phyloP scores from a whole-genome alignment of 2,888 invertebrate species.

The Sesamia inferens region DNA sequence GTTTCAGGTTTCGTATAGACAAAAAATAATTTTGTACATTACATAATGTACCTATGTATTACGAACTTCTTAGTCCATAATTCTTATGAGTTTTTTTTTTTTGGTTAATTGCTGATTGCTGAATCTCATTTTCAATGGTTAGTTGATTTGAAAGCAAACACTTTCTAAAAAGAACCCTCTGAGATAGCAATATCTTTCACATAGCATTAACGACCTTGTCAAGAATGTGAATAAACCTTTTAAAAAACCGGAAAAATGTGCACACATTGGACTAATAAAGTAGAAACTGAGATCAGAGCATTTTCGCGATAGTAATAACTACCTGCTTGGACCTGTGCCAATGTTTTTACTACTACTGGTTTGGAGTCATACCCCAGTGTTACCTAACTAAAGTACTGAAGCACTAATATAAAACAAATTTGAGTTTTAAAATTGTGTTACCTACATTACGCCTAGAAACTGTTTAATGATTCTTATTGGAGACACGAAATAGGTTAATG shows the following conservation, averaged over 20 bases:
- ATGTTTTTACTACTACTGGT: constrained; percentile 52
- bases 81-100: not conserved
- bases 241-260: constrained; percentile 21
- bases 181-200: not conserved
- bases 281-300: constrained; percentile 35
- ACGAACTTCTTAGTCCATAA: not conserved
- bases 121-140: constrained; percentile 5
- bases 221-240: constrained; percentile 42
- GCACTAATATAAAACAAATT: constrained; percentile 10
- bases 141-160: constrained; percentile 17
- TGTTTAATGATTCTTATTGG: constrained; percentile 21
- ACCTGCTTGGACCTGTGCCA: constrained; percentile 56
- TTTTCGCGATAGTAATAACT: constrained; percentile 42
- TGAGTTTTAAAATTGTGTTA: constrained; percentile 10
- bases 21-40: too few relatives aligned
- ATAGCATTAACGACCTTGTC: constrained; percentile 18
- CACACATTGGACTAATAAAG: constrained; percentile 30
- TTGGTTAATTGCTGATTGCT: not conserved
- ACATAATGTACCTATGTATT: too few relatives aligned
- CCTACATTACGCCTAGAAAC: constrained; percentile 17
- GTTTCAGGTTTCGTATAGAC: too few relatives aligned
- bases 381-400: constrained; percentile 35
- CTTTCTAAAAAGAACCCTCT: constrained; percentile 11
- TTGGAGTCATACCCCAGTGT: constrained; percentile 46
- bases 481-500: constrained; percentile 42